These are phyloP conservation scores for Orthochromis indermauri DNA, from an alignment of 2,113 vertebrate genomes.

Conservation along the genomic window DNA sequence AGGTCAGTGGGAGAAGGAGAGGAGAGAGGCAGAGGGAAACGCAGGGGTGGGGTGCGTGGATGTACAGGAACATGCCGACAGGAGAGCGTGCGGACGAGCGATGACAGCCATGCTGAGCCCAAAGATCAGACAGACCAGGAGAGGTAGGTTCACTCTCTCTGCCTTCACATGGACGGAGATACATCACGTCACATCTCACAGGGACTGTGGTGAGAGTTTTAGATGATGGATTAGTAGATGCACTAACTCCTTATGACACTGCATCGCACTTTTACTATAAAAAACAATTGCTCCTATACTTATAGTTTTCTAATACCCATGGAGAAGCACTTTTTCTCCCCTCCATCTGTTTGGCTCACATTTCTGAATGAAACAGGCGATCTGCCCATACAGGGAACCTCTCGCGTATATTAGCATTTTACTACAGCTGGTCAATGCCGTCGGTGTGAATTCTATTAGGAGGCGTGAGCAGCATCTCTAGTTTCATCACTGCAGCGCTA, in stretches of 20 bases:
- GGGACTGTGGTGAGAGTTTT: neutral
- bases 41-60: constrained; percentile 41
- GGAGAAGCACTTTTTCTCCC: neutral
- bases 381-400: neutral
- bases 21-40: constrained; percentile 4
- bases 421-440: constrained; percentile 30
- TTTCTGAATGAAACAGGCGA: constrained; percentile 24
- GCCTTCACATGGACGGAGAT: neutral
- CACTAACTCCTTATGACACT: neutral
- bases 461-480: constrained; percentile 33
- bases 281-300: neutral
- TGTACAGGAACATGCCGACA: constrained; percentile 59
- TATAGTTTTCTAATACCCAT: neutral
- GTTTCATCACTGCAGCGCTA: constrained; percentile 46
- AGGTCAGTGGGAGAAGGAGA: constrained; percentile 53
- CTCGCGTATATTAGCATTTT: constrained; percentile 3
- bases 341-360: neutral
- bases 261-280: neutral
- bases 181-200: neutral
- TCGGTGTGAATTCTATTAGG: constrained; percentile 28
- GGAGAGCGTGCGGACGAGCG: constrained; percentile 31
- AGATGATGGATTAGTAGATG: neutral
- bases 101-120: constrained; percentile 87
- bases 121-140: constrained; percentile 83
- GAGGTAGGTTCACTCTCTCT: constrained; percentile 71